Evolutionary conservation across 2,888 invertebrate species (phyloP).

Genomic region (Sabellastarte sp.): DNA sequence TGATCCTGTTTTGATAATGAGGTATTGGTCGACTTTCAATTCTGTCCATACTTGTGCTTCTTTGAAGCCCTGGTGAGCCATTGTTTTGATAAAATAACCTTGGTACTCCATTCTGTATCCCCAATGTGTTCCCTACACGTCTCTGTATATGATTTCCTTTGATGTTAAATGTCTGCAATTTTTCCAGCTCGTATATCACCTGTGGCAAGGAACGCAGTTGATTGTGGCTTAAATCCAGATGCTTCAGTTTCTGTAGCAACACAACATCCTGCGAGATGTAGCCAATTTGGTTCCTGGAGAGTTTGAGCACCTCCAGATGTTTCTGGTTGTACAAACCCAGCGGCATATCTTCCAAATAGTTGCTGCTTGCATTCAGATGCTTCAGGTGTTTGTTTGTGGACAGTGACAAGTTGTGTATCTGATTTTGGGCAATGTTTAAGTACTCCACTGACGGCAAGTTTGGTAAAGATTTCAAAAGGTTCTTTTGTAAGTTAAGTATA

Average conservation of each 20-base stretch:
- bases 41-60: too few relatives aligned
- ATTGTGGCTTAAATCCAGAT: conserved; percentile 51
- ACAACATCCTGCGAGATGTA: conserved; percentile 49
- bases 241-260: conserved; percentile 39
- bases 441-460: conserved; percentile 37
- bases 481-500: conserved; percentile 31
- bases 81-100: too few relatives aligned
- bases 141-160: conserved; percentile 41
- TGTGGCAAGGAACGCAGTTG: conserved; percentile 43
- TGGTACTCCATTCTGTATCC: too few relatives aligned
- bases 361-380: conserved; percentile 43
- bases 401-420: conserved; percentile 46
- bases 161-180: conserved; percentile 49
- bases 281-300: conserved; percentile 43
- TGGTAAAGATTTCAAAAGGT: conserved; percentile 38
- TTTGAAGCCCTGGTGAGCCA: too few relatives aligned
- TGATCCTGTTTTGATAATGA: too few relatives aligned
- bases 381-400: conserved; percentile 40
- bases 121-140: too few relatives aligned
- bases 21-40: too few relatives aligned
- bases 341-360: conserved; percentile 48
- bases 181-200: conserved; percentile 42
- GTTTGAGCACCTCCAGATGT: conserved; percentile 40
- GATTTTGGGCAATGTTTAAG: conserved; percentile 46
- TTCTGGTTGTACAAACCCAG: conserved; percentile 42